Conservation (phyloP, 2,888 invertebrate genomes). For the Hirtodrosophila histrioides region DNA sequence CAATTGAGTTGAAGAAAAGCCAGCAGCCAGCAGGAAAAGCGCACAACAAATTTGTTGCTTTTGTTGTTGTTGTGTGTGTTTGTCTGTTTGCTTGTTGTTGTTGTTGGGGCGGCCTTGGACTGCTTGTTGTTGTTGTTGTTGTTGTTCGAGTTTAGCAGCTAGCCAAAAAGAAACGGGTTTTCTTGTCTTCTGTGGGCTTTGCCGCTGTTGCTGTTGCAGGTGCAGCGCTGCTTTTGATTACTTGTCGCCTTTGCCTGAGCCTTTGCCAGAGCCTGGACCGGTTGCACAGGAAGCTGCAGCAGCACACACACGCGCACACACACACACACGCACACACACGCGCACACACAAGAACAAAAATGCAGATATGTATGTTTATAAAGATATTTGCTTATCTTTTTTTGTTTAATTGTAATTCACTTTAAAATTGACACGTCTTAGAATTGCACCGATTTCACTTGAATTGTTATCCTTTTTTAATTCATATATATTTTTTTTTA, state of each 20-base stretch:
- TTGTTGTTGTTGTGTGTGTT: conserved; percentile 8
- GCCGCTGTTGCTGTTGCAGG: conserved; percentile 51
- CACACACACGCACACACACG: conserved; percentile 14
- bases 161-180: conserved; percentile 59
- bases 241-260: conserved; percentile 33
- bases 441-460: conserved; percentile 10
- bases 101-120: conserved; percentile 33
- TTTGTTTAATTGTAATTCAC: not conserved
- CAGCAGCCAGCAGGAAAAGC: conserved; percentile 25
- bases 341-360: conserved; percentile 26
- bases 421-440: no score
- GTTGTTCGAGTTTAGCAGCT: conserved; percentile 42
- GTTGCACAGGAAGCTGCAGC: conserved; percentile 77
- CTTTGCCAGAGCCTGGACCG: conserved; percentile 51
- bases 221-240: conserved; percentile 53
- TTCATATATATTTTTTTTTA: no score
- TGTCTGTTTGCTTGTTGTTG: conserved; percentile 19
- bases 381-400: conserved; percentile 18
- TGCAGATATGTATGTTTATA: conserved; percentile 2
- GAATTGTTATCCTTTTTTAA: conserved; percentile 1
- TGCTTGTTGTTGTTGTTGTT: conserved; percentile 13
- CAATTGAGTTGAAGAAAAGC: conserved; percentile 29
- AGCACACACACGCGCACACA: conserved; percentile 15
- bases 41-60: conserved; percentile 15
- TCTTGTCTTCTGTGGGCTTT: conserved; percentile 12